A percentile compares a stretch with the other conserved stretches of the same genome.
Evolutionary conservation across 1,140 invertebrate genomes (phyloP).

Genomic region (Diachasmimorpha longicaudata): DNA sequence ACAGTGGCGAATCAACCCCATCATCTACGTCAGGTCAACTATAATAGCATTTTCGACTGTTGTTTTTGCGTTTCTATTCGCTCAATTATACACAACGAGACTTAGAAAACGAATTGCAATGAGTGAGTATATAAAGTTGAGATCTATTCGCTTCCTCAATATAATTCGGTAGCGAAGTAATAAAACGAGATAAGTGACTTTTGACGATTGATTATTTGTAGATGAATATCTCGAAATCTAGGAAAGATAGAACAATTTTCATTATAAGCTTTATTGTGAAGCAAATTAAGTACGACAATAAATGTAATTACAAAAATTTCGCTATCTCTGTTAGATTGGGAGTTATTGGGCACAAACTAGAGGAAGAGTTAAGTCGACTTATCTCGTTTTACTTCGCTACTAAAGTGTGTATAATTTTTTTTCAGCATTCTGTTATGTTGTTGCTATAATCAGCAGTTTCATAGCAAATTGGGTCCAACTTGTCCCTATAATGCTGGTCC

Average conservation of each 20-base stretch:
- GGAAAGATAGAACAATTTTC: too few relatives aligned
- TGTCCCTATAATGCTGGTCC: constrained; percentile 50
- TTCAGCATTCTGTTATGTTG: constrained; percentile 42
- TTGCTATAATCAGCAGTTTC: constrained; percentile 49
- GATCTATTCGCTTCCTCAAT: neutral
- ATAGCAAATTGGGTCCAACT: constrained; percentile 53
- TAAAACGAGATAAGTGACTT: too few relatives aligned
- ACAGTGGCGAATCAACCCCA: constrained; percentile 45
- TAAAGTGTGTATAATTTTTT: constrained; percentile 26
- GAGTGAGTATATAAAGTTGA: constrained; percentile 37
- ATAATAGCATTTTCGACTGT: constrained; percentile 50
- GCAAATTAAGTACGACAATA: too few relatives aligned
- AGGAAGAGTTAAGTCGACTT: too few relatives aligned
- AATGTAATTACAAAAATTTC: too few relatives aligned
- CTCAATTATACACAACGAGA: constrained; percentile 34
- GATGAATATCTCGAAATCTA: too few relatives aligned
- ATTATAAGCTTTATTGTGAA: too few relatives aligned
- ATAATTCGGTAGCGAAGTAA: neutral
- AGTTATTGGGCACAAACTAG: too few relatives aligned
- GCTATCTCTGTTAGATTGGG: too few relatives aligned
- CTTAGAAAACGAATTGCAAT: constrained; percentile 45
- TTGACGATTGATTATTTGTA: too few relatives aligned
- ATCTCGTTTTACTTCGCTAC: too few relatives aligned
- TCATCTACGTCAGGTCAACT: constrained; percentile 52
- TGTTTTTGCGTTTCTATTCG: constrained; percentile 41